Base-by-base conservation (phyloP, 1,140 invertebrate species). In the Apis cerana region DNA sequence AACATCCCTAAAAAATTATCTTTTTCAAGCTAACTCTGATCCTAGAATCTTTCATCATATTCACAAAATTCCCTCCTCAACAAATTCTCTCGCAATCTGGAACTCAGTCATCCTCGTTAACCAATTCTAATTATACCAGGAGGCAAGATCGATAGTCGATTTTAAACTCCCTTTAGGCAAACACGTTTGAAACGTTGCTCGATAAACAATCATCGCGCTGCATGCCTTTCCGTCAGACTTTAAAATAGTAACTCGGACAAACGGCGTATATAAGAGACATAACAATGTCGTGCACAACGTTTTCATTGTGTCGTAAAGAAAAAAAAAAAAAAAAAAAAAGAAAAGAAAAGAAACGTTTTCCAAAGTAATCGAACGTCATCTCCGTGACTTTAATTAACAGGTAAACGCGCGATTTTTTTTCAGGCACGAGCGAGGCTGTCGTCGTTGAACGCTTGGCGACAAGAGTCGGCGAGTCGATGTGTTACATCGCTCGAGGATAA, bases 311-410 rank as follows among this genome's bases (percentile, higher is more conserved):
- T 17, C 52, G 21, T 21, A 43, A 43, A 43, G 58, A 43, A 43
- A 7, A 43, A 43, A 43, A 43, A 43, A 7, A 7, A 7, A 43
- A 43, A 43, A 43, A 43, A 43, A 43, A 43, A 43, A 43, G 8
- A 7, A 7, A 43, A 43, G 7, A 43, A 43, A 43, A 43, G 7
- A 43, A 17, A 19, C 70, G 58, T 52, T 74, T n/a, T 12, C 1
- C 59, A 69, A 23, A 27, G 78, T 43, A 43, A 43, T 43, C 4
- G 33, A 43, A 43, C 33, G 33, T 43, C 33, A 7, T 43, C 33
- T 43, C 5, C 33, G 3, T 43, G 74, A 74, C 67, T 82, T 82
- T 70, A 75, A 86, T 86, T 85, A 86, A 54, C 84, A 82, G 83
- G 84, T 85, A 78, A 43, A 74, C 43, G 59, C 33, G 33, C 52